Evolutionary conservation across 2,888 invertebrate genomes (phyloP).

Genomic region (Aporophyla lueneburgensis): DNA sequence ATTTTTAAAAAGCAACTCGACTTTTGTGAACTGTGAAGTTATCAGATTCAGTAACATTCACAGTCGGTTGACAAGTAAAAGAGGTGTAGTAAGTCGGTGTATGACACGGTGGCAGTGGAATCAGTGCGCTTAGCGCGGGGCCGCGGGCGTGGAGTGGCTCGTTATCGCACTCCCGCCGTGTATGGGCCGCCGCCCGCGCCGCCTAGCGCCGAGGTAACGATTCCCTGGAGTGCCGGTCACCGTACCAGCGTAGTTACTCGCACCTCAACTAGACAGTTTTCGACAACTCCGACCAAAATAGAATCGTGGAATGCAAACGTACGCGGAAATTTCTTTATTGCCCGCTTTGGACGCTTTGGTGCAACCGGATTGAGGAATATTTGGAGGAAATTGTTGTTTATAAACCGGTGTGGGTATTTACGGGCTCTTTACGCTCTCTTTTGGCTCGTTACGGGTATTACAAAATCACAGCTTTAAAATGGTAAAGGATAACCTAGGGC

Average conservation of each 20-base stretch:
- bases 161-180: slow-evolving; percentile 73
- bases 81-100: slow-evolving; percentile 44
- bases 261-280: slow-evolving; percentile 60
- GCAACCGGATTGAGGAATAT: slow-evolving; percentile 22
- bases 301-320: slow-evolving; percentile 46
- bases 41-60: slow-evolving; percentile 51
- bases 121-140: slow-evolving; percentile 68
- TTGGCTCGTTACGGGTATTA: background rate
- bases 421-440: too few relatives aligned
- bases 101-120: slow-evolving; percentile 60
- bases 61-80: slow-evolving; percentile 58
- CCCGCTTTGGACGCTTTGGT: slow-evolving; percentile 34
- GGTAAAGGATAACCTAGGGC: background rate
- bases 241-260: slow-evolving; percentile 60
- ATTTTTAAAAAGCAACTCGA: background rate
- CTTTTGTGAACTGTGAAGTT: slow-evolving; percentile 22
- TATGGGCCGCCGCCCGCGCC: slow-evolving; percentile 49
- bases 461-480: background rate
- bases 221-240: slow-evolving; percentile 65
- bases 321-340: slow-evolving; percentile 56
- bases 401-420: background rate
- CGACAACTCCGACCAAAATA: slow-evolving; percentile 58
- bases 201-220: slow-evolving; percentile 65
- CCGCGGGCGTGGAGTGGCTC: slow-evolving; percentile 75
- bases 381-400: slow-evolving; percentile 31